Conservation (phyloP, 2,888 invertebrate species). For the Himalopsyche anomala region DNA sequence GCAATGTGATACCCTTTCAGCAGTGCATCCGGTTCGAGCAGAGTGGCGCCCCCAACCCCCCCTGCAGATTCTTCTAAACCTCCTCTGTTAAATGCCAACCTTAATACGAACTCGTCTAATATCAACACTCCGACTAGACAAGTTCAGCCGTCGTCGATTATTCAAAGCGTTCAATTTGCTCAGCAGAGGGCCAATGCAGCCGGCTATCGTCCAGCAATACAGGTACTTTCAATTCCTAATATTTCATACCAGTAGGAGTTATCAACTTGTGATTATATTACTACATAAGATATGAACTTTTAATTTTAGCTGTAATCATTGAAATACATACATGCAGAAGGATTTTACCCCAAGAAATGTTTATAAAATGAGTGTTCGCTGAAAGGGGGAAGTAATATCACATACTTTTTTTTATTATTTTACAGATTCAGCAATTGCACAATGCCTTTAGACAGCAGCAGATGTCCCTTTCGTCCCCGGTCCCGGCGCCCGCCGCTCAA, state of each 20-base stretch:
- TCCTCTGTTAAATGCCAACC: slow-evolving; percentile 6
- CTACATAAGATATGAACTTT: no score
- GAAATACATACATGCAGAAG: no score
- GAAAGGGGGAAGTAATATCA: neutral
- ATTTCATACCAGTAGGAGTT: no score
- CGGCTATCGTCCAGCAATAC: slow-evolving; percentile 22
- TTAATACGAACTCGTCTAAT: neutral
- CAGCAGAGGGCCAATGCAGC: slow-evolving; percentile 26
- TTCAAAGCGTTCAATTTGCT: slow-evolving; percentile 25
- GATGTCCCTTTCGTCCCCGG: slow-evolving; percentile 74
- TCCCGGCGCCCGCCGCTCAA: slow-evolving; percentile 66
- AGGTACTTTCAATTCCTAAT: neutral
- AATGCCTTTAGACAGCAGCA: slow-evolving; percentile 71
- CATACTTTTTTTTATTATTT: neutral
- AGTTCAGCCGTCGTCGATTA: slow-evolving; percentile 15
- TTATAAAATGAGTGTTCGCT: neutral
- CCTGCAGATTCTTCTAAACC: slow-evolving; percentile 26
- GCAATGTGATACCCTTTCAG: slow-evolving; percentile 28
- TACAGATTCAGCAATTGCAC: slow-evolving; percentile 49
- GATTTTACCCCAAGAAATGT: no score
- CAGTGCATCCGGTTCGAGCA: slow-evolving; percentile 46
- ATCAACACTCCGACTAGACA: slow-evolving; percentile 28
- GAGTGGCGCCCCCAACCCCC: slow-evolving; percentile 48
- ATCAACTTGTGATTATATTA: no score
- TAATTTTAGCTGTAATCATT: no score